phyloP scores from a whole-genome alignment of 2,888 invertebrate species.

The Dendrolimus pini region DNA sequence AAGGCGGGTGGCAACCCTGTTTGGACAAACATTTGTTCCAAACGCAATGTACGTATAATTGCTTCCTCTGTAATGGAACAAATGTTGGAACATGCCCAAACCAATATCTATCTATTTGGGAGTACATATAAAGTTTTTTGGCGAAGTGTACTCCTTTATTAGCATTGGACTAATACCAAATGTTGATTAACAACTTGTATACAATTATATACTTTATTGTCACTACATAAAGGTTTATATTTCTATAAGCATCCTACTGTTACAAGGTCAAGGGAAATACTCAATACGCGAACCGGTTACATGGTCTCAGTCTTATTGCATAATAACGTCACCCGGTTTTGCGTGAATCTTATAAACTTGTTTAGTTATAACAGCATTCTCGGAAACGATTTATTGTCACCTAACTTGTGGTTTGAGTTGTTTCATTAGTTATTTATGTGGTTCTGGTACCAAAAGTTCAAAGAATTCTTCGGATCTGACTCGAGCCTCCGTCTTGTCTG shows the following conservation, averaged over 20 bases:
- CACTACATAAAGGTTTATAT: conserved; percentile 33
- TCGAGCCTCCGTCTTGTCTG: too few species aligned
- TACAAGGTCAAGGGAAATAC: conserved; percentile 62
- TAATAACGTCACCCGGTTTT: conserved; percentile 49
- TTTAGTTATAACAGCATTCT: background rate
- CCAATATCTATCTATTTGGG: conserved; percentile 29
- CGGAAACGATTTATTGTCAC: too few species aligned
- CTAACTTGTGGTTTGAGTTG: too few species aligned
- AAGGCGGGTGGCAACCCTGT: too few species aligned
- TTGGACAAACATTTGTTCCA: too few species aligned
- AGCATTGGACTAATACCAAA: conserved; percentile 69
- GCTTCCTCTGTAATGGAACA: conserved; percentile 13
- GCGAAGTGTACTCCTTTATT: conserved; percentile 63
- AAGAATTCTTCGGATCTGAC: too few species aligned
- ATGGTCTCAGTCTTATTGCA: conserved; percentile 28
- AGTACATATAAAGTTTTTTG: conserved; percentile 40
- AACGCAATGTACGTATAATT: too few species aligned
- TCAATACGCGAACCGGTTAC: conserved; percentile 46
- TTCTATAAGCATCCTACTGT: conserved; percentile 14
- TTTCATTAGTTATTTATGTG: too few species aligned
- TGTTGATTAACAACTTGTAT: conserved; percentile 48
- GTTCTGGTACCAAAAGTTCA: too few species aligned
- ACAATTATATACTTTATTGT: conserved; percentile 44
- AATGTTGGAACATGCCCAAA: conserved; percentile 23
- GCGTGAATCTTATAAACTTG: conserved; percentile 9